Conservation (phyloP, 2,888 invertebrate genomes). For the Scaptomyza cyrtandrae region DNA sequence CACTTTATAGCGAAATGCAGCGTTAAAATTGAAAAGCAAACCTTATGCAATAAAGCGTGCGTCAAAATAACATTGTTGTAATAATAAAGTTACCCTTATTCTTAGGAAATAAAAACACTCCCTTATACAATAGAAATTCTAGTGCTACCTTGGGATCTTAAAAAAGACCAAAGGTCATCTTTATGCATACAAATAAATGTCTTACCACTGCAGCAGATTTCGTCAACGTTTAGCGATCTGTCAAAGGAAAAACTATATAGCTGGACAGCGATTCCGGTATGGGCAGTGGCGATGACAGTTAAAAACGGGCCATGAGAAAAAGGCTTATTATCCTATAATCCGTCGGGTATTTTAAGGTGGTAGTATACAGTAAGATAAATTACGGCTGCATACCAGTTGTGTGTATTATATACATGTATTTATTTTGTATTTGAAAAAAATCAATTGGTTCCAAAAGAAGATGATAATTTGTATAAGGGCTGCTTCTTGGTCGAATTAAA, state of each 20-base stretch:
- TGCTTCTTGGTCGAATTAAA: background rate
- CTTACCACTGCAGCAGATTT: slow-evolving; percentile 34
- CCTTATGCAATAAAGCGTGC: slow-evolving; percentile 8
- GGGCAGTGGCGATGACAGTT: slow-evolving; percentile 36
- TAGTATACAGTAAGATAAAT: slow-evolving; percentile 44
- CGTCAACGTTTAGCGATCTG: slow-evolving; percentile 47
- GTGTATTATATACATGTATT: background rate
- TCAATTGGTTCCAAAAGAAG: background rate
- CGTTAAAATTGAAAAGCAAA: background rate
- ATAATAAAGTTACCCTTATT: slow-evolving; percentile 61
- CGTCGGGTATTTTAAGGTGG: slow-evolving; percentile 52
- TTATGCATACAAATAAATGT: slow-evolving; percentile 13
- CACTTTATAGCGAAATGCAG: background rate
- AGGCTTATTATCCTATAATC: slow-evolving; percentile 60
- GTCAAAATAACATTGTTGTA: slow-evolving; percentile 7
- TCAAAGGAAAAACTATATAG: slow-evolving; percentile 49
- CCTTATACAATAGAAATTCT: slow-evolving; percentile 20
- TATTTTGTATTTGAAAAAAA: background rate
- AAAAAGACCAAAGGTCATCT: slow-evolving; percentile 49
- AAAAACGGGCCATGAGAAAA: slow-evolving; percentile 65
- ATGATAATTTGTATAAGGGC: background rate
- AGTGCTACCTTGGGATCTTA: slow-evolving; percentile 23
- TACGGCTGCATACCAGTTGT: slow-evolving; percentile 59
- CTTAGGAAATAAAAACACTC: slow-evolving; percentile 37
- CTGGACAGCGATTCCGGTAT: slow-evolving; percentile 51